Percentiles rank a stretch among this genome's conserved stretches.
Conservation (phyloP, 2,888 invertebrate species). For the Sinhomidia bicolor region DNA sequence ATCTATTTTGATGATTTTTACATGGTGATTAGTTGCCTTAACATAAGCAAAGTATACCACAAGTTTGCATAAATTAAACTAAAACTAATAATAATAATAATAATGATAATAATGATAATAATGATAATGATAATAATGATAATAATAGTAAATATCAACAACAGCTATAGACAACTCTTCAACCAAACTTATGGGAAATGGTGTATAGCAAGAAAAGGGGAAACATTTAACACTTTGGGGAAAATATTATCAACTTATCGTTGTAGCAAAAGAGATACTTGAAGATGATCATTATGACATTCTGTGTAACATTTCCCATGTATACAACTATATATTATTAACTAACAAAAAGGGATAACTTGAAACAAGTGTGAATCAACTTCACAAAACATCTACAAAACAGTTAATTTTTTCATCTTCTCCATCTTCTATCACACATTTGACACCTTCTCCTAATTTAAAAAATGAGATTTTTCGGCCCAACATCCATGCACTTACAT, state of each 20-base stretch:
- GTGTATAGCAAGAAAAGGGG: background rate
- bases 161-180: slow-evolving; percentile 49
- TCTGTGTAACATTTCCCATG: background rate
- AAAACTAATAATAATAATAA: slow-evolving; percentile 42
- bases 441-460: slow-evolving; percentile 37
- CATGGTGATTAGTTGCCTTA: slow-evolving; percentile 46
- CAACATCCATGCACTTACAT: slow-evolving; percentile 1
- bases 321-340: background rate
- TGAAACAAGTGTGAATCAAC: background rate
- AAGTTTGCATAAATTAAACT: slow-evolving; percentile 69
- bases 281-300: too few relatives aligned
- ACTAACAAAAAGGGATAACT: background rate
- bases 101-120: slow-evolving; percentile 2
- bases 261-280: too few relatives aligned
- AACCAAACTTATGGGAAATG: background rate
- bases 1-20: background rate
- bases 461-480: slow-evolving; percentile 63
- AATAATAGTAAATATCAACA: slow-evolving; percentile 58
- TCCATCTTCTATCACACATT: background rate
- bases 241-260: too few relatives aligned
- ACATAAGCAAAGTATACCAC: slow-evolving; percentile 59
- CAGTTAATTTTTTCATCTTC: background rate
- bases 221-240: background rate
- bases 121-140: slow-evolving; percentile 26
- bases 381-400: background rate